Evolutionary conservation across 2,888 invertebrate genomes (phyloP), one percentile per base, ranked within the genome.

Genomic region (Molorchus minor): DNA sequence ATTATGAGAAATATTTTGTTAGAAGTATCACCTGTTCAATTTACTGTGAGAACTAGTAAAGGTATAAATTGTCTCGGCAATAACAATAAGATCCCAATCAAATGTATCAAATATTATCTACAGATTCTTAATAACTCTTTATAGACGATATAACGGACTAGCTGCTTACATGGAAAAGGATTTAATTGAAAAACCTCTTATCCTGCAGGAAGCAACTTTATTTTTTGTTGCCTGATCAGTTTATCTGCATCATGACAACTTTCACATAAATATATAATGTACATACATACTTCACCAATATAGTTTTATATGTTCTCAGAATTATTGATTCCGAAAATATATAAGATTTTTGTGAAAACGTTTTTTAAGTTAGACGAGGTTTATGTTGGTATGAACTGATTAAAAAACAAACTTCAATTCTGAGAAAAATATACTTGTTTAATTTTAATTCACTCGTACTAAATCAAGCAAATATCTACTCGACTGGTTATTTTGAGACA

Each of bases 401-500:
- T 38, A 10, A 38, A 49, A 49, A 49, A 17, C 36, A 49, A 49
- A 36, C 29, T 16, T 38, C 25, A 49, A 38, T 49, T 49, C 49
- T 49, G 12, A 25, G 49, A 49, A 49, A 25, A 38, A n/a, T 8
- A 13, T 21, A 40, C 20, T 7, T 13, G 21, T 25, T 43, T 38
- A 15, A 38, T 47, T 47, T 47, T 16, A 21, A 36, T 25, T 25
- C 13, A 17, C 38, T 2, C 13, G 4, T n/a, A 25, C 1, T 16
- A 30, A 38, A 21, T 40, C 38, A 40, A 21, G 12, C 17, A 49
- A 49, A 49, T 12, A 49, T 8, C 35, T 36, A 19, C 25, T 25
- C 15, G 25, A 38, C 36, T 35, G 38, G 20, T 38, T 49, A 49
- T 49, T 49, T 49, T 49, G 49, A 49, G 36, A 49, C 21, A 25